These are phyloP conservation scores for Micropoecilia bifurca DNA, from an alignment of 2,797 vertebrate species.

Conservation along the genomic window DNA sequence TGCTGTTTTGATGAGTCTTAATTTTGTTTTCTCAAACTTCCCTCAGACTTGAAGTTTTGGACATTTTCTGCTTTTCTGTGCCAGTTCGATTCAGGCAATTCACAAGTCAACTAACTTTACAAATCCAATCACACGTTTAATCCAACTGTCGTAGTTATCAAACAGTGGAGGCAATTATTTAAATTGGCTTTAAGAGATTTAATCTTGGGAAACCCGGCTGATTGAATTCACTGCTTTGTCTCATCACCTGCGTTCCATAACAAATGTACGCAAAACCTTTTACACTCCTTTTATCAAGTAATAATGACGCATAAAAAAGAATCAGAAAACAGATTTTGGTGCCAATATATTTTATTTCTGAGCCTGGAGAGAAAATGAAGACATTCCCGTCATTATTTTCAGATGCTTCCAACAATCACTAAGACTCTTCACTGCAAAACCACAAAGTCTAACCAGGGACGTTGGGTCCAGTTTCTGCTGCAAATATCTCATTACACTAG, in stretches of 20 bases:
- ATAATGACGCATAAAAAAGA: not conserved
- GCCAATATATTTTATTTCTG: conserved; percentile 71
- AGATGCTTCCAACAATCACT: conserved; percentile 15
- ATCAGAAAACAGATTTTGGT: conserved; percentile 24
- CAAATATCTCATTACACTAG: too few species aligned
- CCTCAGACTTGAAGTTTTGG: not conserved
- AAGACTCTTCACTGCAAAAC: conserved; percentile 1
- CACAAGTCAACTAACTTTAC: not conserved
- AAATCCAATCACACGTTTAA: not conserved
- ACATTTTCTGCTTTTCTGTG: not conserved
- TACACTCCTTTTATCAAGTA: not conserved
- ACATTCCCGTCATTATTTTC: conserved; percentile 18
- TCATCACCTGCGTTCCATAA: not conserved
- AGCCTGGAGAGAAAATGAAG: conserved; percentile 51
- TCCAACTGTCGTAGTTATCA: not conserved
- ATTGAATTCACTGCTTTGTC: not conserved
- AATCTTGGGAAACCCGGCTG: not conserved
- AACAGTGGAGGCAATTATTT: not conserved
- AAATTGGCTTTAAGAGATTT: not conserved
- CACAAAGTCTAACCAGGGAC: too few species aligned
- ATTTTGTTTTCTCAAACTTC: not conserved
- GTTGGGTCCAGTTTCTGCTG: too few species aligned
- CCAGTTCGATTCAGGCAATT: not conserved
- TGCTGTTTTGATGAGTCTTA: not conserved
- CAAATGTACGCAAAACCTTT: not conserved